Conservation (phyloP, 2,113 vertebrate genomes). For the Dryoscopus gambensis region DNA sequence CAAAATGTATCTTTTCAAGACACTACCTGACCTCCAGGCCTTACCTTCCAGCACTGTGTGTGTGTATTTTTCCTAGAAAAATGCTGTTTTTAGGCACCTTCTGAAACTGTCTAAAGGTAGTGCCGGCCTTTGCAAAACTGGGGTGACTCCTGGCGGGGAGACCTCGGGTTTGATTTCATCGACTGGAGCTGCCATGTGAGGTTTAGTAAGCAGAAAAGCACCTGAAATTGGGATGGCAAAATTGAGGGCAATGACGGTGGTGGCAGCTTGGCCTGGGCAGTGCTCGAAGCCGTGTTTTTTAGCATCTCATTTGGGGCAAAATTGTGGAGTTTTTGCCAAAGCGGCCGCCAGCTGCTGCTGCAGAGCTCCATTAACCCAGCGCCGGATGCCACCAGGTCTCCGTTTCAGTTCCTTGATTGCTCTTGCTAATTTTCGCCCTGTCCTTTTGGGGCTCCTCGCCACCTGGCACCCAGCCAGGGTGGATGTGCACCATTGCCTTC, state of each 20-base stretch:
- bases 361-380: conserved; percentile 51
- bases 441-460: neutral
- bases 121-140: accelerated
- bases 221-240: neutral
- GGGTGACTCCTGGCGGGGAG: accelerated
- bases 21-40: neutral
- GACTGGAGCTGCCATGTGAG: accelerated
- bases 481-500: neutral
- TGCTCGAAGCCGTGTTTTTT: accelerated
- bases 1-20: neutral
- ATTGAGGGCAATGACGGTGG: accelerated
- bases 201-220: neutral
- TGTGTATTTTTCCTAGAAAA: neutral
- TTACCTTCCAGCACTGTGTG: neutral
- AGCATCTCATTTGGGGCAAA: neutral
- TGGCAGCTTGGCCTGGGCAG: neutral
- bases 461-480: accelerated
- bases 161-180: neutral
- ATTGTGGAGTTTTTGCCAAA: accelerated
- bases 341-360: neutral
- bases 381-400: neutral
- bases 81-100: neutral
- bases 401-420: neutral
- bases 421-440: neutral
- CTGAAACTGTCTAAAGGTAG: accelerated